Evolutionary conservation across 1,140 invertebrate species (phyloP), one percentile per base, ranked within the genome.

Genomic region (Elysia chlorotica): DNA sequence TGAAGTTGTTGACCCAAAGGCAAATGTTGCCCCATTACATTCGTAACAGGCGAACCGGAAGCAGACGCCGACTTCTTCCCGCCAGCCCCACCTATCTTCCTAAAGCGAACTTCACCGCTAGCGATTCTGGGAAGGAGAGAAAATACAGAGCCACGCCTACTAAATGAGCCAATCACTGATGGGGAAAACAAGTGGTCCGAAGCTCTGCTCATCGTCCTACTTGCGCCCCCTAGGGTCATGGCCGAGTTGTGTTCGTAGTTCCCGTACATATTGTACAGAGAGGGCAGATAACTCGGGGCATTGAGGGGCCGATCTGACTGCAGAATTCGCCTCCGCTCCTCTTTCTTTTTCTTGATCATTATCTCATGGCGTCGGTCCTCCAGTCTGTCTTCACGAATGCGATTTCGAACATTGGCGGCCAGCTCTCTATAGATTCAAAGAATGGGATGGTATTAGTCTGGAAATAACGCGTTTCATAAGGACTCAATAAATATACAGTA

Each of bases 371-470:
- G 72, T 69, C 57, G 76, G 57, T 80, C 76, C 70, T 81, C 81
- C 71, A 75, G 73, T 31, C 76, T 72, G 36, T 80, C 80, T 53
- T 80, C 74, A 67, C 81, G 63, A n/a, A 83, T 75, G 62, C 81
- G 82, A 70, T 74, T 80, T 53, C 77, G 69, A 25, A 83, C 82
- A 38, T 73, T 78, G 25, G 76, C 76, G 30, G 79, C 75, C 54
- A 83, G 69, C 41, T 78, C 67, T 48, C 82, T 83, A 66, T 2
- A 62, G 63, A 53, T n/a, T n/a, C n/a, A n/a, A n/a, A n/a, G n/a
- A n/a, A n/a, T n/a, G n/a, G n/a, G n/a, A n/a, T n/a, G n/a, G n/a
- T n/a, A n/a, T n/a, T n/a, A n/a, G n/a, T n/a, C n/a, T n/a, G n/a
- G n/a, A n/a, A n/a, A n/a, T n/a, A n/a, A n/a, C n/a, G n/a, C n/a